Conservation (phyloP, 2,113 vertebrate genomes). For the Colistium nudipinnis region DNA sequence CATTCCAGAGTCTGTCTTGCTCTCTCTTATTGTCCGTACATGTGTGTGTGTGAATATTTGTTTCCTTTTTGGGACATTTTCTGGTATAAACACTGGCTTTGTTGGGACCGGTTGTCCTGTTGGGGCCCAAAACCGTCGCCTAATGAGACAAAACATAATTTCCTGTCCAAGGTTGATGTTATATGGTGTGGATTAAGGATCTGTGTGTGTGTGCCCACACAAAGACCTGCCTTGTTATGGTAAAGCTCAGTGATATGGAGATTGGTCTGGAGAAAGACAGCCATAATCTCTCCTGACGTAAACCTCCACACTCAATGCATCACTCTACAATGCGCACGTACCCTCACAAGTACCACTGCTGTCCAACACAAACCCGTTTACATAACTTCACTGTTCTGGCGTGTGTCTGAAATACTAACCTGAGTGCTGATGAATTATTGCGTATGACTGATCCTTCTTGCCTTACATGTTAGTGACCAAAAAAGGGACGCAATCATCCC, state of each 20-base stretch:
- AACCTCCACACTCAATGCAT: constrained; percentile 16
- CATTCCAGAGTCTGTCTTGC: constrained; percentile 35
- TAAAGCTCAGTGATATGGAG: constrained; percentile 34
- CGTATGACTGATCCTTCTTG: background rate
- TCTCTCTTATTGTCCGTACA: constrained; percentile 22
- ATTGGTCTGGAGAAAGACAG: constrained; percentile 28
- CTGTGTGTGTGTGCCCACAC: constrained; percentile 24
- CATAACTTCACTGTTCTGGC: constrained; percentile 13
- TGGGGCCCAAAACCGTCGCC: background rate
- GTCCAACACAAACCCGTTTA: constrained; percentile 19
- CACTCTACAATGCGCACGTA: background rate
- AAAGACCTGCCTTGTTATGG: constrained; percentile 54
- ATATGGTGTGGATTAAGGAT: no score
- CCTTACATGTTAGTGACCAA: constrained; percentile 1
- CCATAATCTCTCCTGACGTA: constrained; percentile 11
- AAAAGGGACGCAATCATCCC: background rate
- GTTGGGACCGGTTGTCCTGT: background rate
- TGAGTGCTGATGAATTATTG: background rate
- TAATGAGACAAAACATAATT: background rate
- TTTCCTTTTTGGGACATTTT: background rate
- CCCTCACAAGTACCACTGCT: background rate
- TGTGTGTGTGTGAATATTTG: constrained; percentile 4
- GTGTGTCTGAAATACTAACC: constrained; percentile 7
- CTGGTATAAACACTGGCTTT: background rate
- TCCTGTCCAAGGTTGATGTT: no score